A percentile compares a stretch with the other conserved stretches of the same genome.
These are phyloP conservation scores for Babylonia areolata DNA, from an alignment of 1,140 invertebrate species.

Conservation along the genomic window DNA sequence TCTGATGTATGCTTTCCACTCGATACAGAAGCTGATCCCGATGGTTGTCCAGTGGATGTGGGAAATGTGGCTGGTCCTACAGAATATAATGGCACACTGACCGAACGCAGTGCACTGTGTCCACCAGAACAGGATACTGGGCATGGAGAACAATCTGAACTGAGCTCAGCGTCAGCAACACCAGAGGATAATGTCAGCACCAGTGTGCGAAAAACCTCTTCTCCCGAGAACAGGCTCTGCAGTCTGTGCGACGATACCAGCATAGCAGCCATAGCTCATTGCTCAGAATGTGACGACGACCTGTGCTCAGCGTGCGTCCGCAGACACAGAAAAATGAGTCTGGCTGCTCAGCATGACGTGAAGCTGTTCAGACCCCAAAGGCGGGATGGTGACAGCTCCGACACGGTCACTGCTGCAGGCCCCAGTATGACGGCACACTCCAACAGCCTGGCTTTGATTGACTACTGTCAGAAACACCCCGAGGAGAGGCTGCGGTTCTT, in stretches of 20 bases:
- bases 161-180: neutral
- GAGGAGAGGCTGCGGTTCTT: conserved; percentile 36
- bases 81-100: neutral
- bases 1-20: neutral
- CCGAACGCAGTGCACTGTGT: neutral
- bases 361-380: neutral
- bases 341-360: conserved; percentile 31
- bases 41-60: neutral
- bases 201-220: neutral
- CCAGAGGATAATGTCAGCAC: neutral
- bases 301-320: conserved; percentile 37
- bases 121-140: neutral
- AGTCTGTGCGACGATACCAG: conserved; percentile 31
- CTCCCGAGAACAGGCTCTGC: neutral
- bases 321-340: conserved; percentile 28
- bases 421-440: neutral
- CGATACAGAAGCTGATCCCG: neutral
- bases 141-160: neutral
- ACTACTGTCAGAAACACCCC: conserved; percentile 34
- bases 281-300: conserved; percentile 36
- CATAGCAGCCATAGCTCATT: conserved; percentile 22
- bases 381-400: neutral
- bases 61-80: neutral
- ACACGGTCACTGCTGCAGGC: neutral
- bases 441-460: neutral